A percentile compares a stretch with the other conserved stretches of the same genome.
These are phyloP conservation scores for Callithrix jacchus DNA, from an alignment of 2,113 vertebrate genomes.

Conservation along the genomic window DNA sequence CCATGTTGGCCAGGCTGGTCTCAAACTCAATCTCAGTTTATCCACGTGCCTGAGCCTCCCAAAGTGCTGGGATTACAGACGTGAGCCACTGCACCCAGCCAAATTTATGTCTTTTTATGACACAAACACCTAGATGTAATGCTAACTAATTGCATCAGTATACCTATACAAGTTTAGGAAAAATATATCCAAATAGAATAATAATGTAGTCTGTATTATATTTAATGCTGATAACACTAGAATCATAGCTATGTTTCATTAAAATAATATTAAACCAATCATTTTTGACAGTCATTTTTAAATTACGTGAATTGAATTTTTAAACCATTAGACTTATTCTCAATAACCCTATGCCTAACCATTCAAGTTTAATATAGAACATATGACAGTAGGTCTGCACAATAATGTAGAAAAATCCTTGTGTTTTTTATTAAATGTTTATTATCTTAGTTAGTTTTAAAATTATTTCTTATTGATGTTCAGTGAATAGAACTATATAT, in stretches of 20 bases:
- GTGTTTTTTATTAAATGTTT: background rate
- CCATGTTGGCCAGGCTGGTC: too few relatives aligned
- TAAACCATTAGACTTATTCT: background rate
- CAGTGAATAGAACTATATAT: background rate
- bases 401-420: background rate
- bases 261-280: background rate
- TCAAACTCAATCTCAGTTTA: too few relatives aligned
- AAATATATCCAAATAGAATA: background rate
- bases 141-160: background rate
- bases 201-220: background rate
- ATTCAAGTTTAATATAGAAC: background rate
- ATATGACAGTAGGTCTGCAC: background rate
- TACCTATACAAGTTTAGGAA: background rate
- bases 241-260: background rate
- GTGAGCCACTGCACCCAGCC: too few relatives aligned
- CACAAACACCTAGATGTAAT: background rate
- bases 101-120: background rate
- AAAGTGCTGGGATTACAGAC: too few relatives aligned
- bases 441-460: background rate
- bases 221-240: background rate
- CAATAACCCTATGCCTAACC: background rate
- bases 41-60: rapidly evolving
- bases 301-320: background rate
- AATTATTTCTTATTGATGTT: background rate
- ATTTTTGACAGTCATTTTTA: background rate